Evolutionary conservation across 1,140 invertebrate genomes (phyloP), one percentile per base, ranked within the genome.

Genomic region (Globodera ellingtonae): DNA sequence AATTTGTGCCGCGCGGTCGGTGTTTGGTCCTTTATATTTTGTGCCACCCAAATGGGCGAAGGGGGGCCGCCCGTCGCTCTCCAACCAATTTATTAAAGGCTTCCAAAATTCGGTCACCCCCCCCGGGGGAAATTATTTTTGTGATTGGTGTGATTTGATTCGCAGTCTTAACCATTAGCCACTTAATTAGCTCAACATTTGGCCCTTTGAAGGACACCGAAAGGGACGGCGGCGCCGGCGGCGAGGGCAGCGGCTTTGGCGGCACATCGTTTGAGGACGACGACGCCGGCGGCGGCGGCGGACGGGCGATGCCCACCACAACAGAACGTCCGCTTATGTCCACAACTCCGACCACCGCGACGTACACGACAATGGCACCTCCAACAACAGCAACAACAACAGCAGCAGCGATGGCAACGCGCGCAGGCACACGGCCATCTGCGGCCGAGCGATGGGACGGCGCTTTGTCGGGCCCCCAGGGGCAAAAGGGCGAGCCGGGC

Each of bases 401-500:
- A 74, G 44, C 48, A 44, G 24, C 62, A 74, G 44, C 48, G 65
- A 52, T 18, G 65, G 15, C 47, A 74, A 56, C 44, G 65, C 56
- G 46, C 18, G 47, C 56, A 52, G n/a, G 59, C 24, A 52, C 13
- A 15, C 35, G 35, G 62, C 24, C 24, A 13, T 56, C 72, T n/a
- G 52, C 35, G 44, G 24, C 72, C 62, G 52, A 13, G 3, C 35
- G 4, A 74, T 50, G 44, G 65, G 9, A 73, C 1, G 44, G 52
- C 9, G 21, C 47, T 56, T 47, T 44, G 65, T 18, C 81, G 21
- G 80, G 80, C 24, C 81, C 81, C 24, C 24, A 35, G 9, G 84
- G 86, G 72, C 50, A 56, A 48, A 56, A 50, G 50, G 84, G 85
- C 71, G 79, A 78, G n/a, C 79, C 59, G n/a, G 83, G 83, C 77